Conservation (phyloP, 2,888 invertebrate genomes). For the Venustoraphidia nigricollis region DNA sequence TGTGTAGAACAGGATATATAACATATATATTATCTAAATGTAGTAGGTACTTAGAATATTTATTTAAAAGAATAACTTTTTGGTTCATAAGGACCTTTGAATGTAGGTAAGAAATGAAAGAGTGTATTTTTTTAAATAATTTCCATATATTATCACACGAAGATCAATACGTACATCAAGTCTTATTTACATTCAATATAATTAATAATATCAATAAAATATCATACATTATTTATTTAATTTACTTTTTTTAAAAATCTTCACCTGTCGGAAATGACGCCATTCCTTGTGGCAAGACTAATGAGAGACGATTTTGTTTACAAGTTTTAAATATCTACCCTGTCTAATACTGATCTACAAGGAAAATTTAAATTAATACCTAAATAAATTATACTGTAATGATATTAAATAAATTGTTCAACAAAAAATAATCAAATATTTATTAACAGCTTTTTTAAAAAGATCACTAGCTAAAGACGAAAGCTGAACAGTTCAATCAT, state of each 20-base stretch:
- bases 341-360: too few species aligned
- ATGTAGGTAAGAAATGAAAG: not conserved
- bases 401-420: too few species aligned
- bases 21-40: too few species aligned
- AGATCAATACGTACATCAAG: constrained; percentile 32
- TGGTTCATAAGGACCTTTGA: not conserved
- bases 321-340: too few species aligned
- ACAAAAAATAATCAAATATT: too few species aligned
- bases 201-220: constrained; percentile 5
- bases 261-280: not conserved
- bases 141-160: constrained; percentile 25
- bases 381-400: too few species aligned
- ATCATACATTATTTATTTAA: constrained; percentile 1
- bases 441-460: too few species aligned
- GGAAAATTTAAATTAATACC: too few species aligned
- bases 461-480: too few species aligned
- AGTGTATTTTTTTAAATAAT: constrained; percentile 3
- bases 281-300: not conserved
- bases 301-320: not conserved
- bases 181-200: constrained; percentile 23
- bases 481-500: too few species aligned
- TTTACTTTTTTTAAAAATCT: not conserved
- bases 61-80: not conserved
- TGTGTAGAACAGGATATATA: too few species aligned
- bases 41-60: too few species aligned